Conservation (phyloP, 2,113 vertebrate species). For the Natator depressus region DNA sequence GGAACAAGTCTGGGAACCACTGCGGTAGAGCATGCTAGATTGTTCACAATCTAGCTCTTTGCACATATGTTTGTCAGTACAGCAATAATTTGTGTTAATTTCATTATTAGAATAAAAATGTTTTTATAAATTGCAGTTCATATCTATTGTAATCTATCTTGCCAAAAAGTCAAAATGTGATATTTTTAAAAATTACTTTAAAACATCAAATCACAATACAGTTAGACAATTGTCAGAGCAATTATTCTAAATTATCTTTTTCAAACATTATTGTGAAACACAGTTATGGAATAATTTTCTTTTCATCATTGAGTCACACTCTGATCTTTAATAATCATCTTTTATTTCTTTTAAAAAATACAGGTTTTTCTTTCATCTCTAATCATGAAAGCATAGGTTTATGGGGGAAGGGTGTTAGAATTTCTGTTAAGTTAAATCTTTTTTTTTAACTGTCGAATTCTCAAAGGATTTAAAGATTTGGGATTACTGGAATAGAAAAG, state of each 20-base stretch:
- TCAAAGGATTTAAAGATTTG: constrained; percentile 66
- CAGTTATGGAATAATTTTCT: background rate
- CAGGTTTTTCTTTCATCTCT: background rate
- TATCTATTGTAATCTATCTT: background rate
- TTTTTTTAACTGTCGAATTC: constrained; percentile 35
- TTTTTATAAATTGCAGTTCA: background rate
- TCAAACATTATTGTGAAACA: background rate
- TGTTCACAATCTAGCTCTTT: rapidly evolving
- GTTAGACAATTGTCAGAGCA: background rate
- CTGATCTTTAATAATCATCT: background rate
- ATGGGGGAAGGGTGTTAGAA: background rate
- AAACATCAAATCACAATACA: background rate
- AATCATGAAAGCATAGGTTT: background rate
- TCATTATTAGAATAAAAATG: background rate
- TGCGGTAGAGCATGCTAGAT: background rate
- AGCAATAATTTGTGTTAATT: background rate
- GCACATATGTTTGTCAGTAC: background rate
- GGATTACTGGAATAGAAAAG: constrained; percentile 71
- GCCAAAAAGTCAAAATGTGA: background rate
- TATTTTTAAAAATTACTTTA: background rate
- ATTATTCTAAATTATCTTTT: background rate
- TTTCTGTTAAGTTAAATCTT: constrained; percentile 50
- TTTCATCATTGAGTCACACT: background rate
- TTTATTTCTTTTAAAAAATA: background rate
- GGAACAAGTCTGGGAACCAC: no score